These are phyloP conservation scores for Parapristionchus giblindavisi DNA, from an alignment of 2,888 invertebrate genomes.

Conservation along the genomic window DNA sequence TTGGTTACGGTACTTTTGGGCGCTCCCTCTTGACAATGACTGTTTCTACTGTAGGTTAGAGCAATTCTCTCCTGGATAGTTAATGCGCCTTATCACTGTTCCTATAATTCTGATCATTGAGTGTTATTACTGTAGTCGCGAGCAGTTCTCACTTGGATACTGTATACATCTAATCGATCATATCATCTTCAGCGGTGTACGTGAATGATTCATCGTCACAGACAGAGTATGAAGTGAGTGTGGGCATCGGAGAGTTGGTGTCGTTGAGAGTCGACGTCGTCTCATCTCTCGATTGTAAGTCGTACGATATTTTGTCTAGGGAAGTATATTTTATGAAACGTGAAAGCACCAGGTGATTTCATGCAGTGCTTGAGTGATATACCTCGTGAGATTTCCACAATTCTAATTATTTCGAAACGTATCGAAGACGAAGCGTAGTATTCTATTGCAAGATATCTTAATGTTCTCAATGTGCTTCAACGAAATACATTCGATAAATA, in stretches of 20 bases:
- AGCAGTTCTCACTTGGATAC: neutral
- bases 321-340: too few species aligned
- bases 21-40: neutral
- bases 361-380: too few species aligned
- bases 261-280: constrained; percentile 56
- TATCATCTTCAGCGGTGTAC: constrained; percentile 47
- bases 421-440: too few species aligned
- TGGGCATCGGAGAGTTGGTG: constrained; percentile 61
- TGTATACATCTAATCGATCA: neutral
- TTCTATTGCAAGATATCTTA: too few species aligned
- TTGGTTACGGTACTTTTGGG: neutral
- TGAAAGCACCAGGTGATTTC: too few species aligned
- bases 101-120: too few species aligned
- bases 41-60: neutral
- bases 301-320: too few species aligned
- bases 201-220: constrained; percentile 46
- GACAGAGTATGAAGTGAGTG: constrained; percentile 41
- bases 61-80: neutral
- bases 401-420: too few species aligned
- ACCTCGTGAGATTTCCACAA: too few species aligned
- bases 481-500: too few species aligned
- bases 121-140: neutral
- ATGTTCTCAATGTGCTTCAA: too few species aligned
- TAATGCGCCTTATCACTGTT: too few species aligned
- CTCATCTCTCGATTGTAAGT: constrained; percentile 56